Base-by-base conservation (phyloP, 2,797 vertebrate genomes). In the Vireo griseus region DNA sequence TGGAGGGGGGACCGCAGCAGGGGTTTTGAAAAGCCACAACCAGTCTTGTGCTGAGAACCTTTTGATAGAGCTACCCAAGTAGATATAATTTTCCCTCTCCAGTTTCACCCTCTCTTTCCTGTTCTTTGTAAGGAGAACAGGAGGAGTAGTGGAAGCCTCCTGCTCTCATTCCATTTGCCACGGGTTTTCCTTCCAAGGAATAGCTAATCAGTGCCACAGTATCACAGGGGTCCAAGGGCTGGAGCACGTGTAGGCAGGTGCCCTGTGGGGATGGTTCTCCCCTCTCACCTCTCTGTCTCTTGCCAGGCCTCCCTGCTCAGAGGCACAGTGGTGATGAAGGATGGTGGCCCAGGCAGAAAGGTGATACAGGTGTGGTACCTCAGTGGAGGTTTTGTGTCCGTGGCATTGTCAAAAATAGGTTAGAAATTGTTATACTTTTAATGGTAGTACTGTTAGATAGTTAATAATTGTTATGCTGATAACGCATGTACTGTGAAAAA, bases 171-270 rank as follows among this genome's bases (percentile, higher is more conserved):
- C 26, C 17, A 22, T 39, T 44, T 84, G 37, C 26, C 61, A n/a
- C 0, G 0, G 26, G 14, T 9, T 48, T 83, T 57, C 21, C 16
- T 31, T 31, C 9, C 50, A 31, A 35, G 35, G 16, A 29, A 10
- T 10, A 35, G 35, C 13, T 25, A 33, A 14, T 35, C 20, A 25
- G 16, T 57, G 31, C 59, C 35, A 57, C 3, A 14, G 21, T 50
- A 51, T 31, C 61, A 42, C 37, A 74, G 26, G 31, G 57, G 6
- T 16, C 35, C 26, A 14, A 29, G 37, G 26, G 28, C 37, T 15
- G 58, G 58, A 40, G 58, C 58, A 40, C 4, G 6, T 59, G 25
- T 20, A 13, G 37, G 13, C 37, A 39, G 58, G 37, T 40, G 37
- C 35, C 17, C 12, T 40, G 28, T 21, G 58, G 26, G 37, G 58